Conservation (phyloP, 2,113 vertebrate genomes). For the Thalassoma bifasciatum region DNA sequence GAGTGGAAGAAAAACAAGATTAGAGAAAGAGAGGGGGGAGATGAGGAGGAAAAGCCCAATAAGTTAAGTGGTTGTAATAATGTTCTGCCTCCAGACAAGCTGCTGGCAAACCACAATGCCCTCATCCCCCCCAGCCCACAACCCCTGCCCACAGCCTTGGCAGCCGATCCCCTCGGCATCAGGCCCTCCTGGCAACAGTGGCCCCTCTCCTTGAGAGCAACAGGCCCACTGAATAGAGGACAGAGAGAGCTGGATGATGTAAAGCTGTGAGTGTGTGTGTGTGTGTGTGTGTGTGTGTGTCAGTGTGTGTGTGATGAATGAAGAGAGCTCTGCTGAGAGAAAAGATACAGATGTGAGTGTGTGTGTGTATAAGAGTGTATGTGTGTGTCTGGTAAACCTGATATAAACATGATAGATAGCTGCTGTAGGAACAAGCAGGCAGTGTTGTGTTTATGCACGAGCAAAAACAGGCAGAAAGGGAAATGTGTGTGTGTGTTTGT, state of each 20-base stretch:
- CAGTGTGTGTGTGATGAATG: slow-evolving; percentile 40
- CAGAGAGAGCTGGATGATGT: slow-evolving; percentile 58
- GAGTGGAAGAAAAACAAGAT: background rate
- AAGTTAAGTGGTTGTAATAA: slow-evolving; percentile 84
- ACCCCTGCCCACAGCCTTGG: slow-evolving; percentile 60
- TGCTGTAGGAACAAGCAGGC: slow-evolving; percentile 57
- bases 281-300: slow-evolving; percentile 32
- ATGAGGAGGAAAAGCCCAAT: slow-evolving; percentile 60
- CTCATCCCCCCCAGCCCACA: background rate
- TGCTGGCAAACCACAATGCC: slow-evolving; percentile 54
- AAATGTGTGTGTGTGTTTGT: slow-evolving; percentile 46
- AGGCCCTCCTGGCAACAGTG: slow-evolving; percentile 63
- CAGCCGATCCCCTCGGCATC: slow-evolving; percentile 64
- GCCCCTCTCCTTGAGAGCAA: slow-evolving; percentile 71
- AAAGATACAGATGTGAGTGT: slow-evolving; percentile 44
- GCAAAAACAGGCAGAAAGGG: background rate
- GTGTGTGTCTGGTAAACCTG: slow-evolving; percentile 50
- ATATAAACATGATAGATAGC: slow-evolving; percentile 73
- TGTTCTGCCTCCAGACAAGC: slow-evolving; percentile 71
- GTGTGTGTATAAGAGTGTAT: slow-evolving; percentile 16
- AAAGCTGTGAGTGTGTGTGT: slow-evolving; percentile 26
- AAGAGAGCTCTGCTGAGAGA: slow-evolving; percentile 20
- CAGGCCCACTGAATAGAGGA: slow-evolving; percentile 71
- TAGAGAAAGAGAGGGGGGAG: slow-evolving; percentile 1
- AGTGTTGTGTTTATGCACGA: slow-evolving; percentile 37